Percentiles rank a stretch among this genome's conserved stretches.
Evolutionary conservation across 2,888 invertebrate species (phyloP).

Genomic region (Xestia rhomboidea): DNA sequence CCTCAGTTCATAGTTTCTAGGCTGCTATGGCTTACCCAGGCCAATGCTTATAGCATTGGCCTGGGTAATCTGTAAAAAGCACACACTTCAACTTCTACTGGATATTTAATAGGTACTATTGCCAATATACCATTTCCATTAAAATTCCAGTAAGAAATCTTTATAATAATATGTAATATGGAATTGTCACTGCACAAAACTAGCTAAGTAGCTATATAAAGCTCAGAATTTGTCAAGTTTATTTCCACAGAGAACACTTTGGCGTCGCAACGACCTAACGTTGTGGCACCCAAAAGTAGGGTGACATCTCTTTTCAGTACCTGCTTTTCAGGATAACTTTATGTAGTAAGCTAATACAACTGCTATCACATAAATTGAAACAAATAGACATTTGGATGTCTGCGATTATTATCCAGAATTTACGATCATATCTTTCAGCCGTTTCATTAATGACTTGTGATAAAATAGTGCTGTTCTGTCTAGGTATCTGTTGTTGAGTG

Average conservation of each 20-base stretch:
- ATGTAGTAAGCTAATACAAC: neutral
- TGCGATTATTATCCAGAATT: slow-evolving; percentile 24
- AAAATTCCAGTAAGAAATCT: neutral
- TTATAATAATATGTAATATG: too few relatives aligned
- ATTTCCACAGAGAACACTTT: too few relatives aligned
- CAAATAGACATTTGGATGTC: neutral
- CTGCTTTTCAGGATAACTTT: neutral
- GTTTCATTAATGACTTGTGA: slow-evolving; percentile 3
- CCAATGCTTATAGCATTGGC: too few relatives aligned
- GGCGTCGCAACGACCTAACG: too few relatives aligned
- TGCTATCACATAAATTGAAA: neutral
- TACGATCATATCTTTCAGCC: slow-evolving; percentile 19
- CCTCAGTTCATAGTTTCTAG: neutral
- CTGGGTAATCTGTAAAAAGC: neutral
- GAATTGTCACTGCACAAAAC: neutral
- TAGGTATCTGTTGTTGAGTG: slow-evolving; percentile 23
- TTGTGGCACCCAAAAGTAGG: neutral
- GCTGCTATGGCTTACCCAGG: too few relatives aligned
- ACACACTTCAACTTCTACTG: neutral
- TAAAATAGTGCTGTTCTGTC: slow-evolving; percentile 30
- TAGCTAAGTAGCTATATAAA: neutral
- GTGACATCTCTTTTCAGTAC: neutral
- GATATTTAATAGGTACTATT: neutral
- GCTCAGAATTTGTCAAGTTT: neutral
- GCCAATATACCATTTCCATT: neutral